Evolutionary conservation across 2,888 invertebrate species (phyloP).

Genomic region (Sphaeridia pumilis): DNA sequence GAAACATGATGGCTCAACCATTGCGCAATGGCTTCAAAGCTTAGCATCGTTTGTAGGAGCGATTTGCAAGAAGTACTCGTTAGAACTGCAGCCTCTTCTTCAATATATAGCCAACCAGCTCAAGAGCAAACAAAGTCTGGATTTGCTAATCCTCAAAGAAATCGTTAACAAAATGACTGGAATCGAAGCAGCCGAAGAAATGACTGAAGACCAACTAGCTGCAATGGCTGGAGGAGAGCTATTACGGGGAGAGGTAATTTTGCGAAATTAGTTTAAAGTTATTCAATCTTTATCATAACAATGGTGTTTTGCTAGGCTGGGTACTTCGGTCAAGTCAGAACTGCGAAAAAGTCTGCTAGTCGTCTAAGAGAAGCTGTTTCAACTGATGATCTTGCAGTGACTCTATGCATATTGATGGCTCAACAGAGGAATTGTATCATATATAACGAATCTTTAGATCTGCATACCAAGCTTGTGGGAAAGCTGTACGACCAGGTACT

Average conservation of each 20-base stretch:
- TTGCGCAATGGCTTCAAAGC: constrained; percentile 88
- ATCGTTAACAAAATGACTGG: constrained; percentile 99
- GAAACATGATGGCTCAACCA: constrained; percentile 79
- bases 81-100: constrained; percentile 85
- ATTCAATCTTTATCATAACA: not conserved
- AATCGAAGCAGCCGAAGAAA: constrained; percentile 90
- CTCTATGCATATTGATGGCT: constrained; percentile 85
- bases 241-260: constrained; percentile 72
- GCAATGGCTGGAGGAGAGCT: constrained; percentile 96
- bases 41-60: constrained; percentile 91
- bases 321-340: constrained; percentile 91
- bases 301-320: constrained; percentile 60
- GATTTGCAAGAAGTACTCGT: constrained; percentile 92
- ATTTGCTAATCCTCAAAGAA: constrained; percentile 85
- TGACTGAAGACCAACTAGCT: constrained; percentile 90
- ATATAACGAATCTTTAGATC: constrained; percentile 60
- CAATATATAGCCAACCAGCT: constrained; percentile 96
- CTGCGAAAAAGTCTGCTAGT: constrained; percentile 88
- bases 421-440: constrained; percentile 95
- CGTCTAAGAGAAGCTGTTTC: constrained; percentile 89
- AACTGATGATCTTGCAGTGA: constrained; percentile 83
- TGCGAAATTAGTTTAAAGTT: not conserved
- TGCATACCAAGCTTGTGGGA: constrained; percentile 77
- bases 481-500: constrained; percentile 54
- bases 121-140: constrained; percentile 87